Conservation (phyloP, 1,140 invertebrate genomes). For the Ips typographus region DNA sequence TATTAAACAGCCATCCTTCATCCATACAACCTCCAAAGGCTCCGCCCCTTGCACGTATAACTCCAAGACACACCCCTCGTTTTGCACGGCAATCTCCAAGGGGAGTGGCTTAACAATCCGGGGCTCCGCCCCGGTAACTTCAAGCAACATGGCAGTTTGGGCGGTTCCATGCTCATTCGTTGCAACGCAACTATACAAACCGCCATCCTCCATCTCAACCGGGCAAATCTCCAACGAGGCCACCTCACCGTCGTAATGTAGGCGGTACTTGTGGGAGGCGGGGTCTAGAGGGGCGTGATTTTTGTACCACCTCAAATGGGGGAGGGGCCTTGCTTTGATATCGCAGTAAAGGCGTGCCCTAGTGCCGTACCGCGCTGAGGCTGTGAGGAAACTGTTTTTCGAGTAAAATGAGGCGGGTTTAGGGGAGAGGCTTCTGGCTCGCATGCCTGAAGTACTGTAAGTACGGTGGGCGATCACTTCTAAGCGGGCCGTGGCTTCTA, state of each 20-base stretch:
- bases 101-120: constrained; percentile 38
- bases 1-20: constrained; percentile 67
- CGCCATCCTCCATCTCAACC: constrained; percentile 57
- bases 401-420: constrained; percentile 45
- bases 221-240: constrained; percentile 57
- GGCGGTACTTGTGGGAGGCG: constrained; percentile 50
- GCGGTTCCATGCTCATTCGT: constrained; percentile 64
- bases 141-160: constrained; percentile 34
- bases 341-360: constrained; percentile 60
- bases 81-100: neutral
- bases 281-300: constrained; percentile 56
- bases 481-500: constrained; percentile 75
- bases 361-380: constrained; percentile 56
- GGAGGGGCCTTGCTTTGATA: constrained; percentile 59
- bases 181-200: constrained; percentile 73
- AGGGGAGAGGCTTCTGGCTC: constrained; percentile 53
- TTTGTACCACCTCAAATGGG: constrained; percentile 62
- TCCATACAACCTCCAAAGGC: constrained; percentile 71
- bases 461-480: constrained; percentile 70
- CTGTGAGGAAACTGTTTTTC: constrained; percentile 51
- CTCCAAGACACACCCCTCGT: constrained; percentile 29
- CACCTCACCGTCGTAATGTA: constrained; percentile 50
- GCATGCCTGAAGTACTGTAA: constrained; percentile 49
- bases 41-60: constrained; percentile 53
- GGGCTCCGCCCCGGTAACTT: constrained; percentile 35